These are phyloP conservation scores for Platysternon megacephalum DNA, from an alignment of 2,113 vertebrate species.

Conservation along the genomic window DNA sequence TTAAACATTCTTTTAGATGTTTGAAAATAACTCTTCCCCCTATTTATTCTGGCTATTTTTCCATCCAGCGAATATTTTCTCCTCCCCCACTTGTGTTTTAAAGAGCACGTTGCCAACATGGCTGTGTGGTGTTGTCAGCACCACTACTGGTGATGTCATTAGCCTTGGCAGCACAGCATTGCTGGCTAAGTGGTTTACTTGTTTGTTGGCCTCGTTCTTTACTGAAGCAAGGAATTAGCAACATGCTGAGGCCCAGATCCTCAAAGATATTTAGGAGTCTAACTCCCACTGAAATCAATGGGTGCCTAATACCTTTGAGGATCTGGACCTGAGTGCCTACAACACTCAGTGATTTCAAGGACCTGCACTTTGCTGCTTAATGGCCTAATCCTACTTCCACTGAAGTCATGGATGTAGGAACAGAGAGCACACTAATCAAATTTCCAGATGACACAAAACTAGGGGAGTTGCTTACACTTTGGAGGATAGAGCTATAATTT, in stretches of 20 bases:
- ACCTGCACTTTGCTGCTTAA: not conserved
- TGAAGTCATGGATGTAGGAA: not conserved
- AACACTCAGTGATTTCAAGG: too few relatives aligned
- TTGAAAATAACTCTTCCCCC: not conserved
- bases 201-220: not conserved
- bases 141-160: not conserved
- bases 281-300: not conserved
- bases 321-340: not conserved
- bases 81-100: not conserved
- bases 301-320: not conserved
- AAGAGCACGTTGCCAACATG: not conserved
- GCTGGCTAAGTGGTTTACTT: not conserved
- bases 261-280: not conserved
- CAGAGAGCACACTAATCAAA: too few relatives aligned
- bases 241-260: not conserved
- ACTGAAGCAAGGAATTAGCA: not conserved
- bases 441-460: too few relatives aligned
- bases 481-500: too few relatives aligned
- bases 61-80: not conserved
- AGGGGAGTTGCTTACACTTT: too few relatives aligned
- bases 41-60: not conserved
- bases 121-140: not conserved
- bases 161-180: not conserved
- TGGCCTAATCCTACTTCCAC: not conserved
- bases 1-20: not conserved